A percentile compares a stretch with the other conserved stretches of the same genome.
These are phyloP conservation scores for Ophiodon elongatus DNA, from an alignment of 2,113 vertebrate genomes.

Conservation along the genomic window DNA sequence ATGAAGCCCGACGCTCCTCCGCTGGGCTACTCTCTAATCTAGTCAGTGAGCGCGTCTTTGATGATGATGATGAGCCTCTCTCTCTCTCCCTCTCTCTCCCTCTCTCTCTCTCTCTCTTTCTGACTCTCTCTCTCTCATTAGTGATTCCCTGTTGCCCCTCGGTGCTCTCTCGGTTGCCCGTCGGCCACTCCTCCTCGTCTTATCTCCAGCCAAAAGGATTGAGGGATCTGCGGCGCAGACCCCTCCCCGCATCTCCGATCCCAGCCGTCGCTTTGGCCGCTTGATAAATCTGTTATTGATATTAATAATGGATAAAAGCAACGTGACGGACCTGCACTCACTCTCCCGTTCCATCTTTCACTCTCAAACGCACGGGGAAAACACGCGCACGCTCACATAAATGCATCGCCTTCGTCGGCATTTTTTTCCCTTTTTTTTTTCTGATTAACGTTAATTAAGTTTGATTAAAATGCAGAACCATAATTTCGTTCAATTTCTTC, in stretches of 20 bases:
- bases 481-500: conserved; percentile 39
- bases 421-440: not conserved
- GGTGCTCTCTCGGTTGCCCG: conserved; percentile 82
- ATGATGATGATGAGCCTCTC: conserved; percentile 79
- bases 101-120: conserved; percentile 53
- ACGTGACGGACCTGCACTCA: conserved; percentile 37
- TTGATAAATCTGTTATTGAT: conserved; percentile 52
- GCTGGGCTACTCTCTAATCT: conserved; percentile 76
- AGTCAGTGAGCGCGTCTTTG: conserved; percentile 81
- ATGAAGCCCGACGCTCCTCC: conserved; percentile 61
- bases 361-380: not conserved
- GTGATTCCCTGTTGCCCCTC: conserved; percentile 84
- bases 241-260: conserved; percentile 84
- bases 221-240: conserved; percentile 81
- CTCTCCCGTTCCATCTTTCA: conserved; percentile 24
- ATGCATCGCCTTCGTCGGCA: not conserved
- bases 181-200: conserved; percentile 89
- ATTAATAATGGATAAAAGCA: conserved; percentile 71
- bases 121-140: conserved; percentile 81
- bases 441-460: not conserved
- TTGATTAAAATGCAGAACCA: not conserved
- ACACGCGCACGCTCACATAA: not conserved
- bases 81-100: conserved; percentile 48
- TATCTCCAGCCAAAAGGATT: conserved; percentile 87
- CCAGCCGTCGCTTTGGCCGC: conserved; percentile 61